Base-by-base conservation (phyloP, 1,140 invertebrate genomes). In the Drosophila tropicalis region DNA sequence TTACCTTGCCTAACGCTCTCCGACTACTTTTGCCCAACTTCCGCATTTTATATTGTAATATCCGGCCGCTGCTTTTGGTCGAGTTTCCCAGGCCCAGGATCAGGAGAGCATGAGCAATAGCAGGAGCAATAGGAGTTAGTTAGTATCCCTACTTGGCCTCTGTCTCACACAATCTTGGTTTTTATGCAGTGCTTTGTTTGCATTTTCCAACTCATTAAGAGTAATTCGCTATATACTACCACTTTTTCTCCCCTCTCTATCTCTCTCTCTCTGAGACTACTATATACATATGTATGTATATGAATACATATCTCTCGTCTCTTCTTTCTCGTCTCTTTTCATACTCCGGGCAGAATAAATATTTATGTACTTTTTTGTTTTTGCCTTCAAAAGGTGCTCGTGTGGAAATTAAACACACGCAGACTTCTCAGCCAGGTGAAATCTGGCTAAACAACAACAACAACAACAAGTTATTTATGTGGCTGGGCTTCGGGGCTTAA, bases 201-300 rank as follows among this genome's bases (percentile, higher is more conserved):
- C 78, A 76, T 81, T 81, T 81, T 81, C 73, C 79, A 81, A 81
- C 79, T 81, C 79, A 81, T 81, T 81, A 81, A 77, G 78, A 81
- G 69, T 75, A 73, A 81, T 81, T 81, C 62, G 78, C 68, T 66
- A 71, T 81, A 47, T 57, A 64, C 60, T 69, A 62, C 70, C 62
- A 65, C 66, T 70, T 55, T 71, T 77, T 71, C 40, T 55, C 34
- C 32, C 6, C 15, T 13, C 0, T 12, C 64, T 58, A 15, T 13
- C 22, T 13, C 19, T 34, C 19, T 47, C 58, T 60, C n/a, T 29
- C 5, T 29, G 25, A 29, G 25, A 29, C 25, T 29, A 29, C 25
- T 5, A 5, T 6, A 25, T 29, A 29, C 5, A 29, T 29, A 29
- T n/a, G n/a, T n/a, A n/a, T n/a, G n/a, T n/a, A n/a, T 29, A 29